phyloP scores from a whole-genome alignment of 2,888 invertebrate species.

The Rutpela maculata region DNA sequence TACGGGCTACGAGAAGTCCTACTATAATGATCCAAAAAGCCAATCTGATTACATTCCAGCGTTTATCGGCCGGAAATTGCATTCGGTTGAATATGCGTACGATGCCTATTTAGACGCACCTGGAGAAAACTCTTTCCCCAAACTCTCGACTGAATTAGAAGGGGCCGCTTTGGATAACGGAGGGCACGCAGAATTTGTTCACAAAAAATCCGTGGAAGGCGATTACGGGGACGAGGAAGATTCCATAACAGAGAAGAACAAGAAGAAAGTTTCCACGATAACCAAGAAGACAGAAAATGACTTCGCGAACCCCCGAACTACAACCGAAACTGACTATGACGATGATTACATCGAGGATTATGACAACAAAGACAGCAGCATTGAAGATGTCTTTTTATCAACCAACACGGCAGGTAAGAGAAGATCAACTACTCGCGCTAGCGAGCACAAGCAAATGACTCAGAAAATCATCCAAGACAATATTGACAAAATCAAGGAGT shows the following conservation, averaged over 20 bases:
- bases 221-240: conserved; percentile 62
- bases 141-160: conserved; percentile 7
- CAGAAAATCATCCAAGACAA: background rate
- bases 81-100: conserved; percentile 54
- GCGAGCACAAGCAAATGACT: background rate
- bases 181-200: conserved; percentile 7
- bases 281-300: conserved; percentile 57
- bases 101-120: conserved; percentile 50
- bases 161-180: background rate
- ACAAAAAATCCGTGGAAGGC: conserved; percentile 56
- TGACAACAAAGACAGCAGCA: background rate
- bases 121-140: conserved; percentile 33
- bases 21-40: background rate
- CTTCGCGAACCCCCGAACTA: conserved; percentile 53
- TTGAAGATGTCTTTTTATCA: background rate
- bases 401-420: background rate
- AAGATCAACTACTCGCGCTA: background rate
- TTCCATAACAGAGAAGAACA: conserved; percentile 44
- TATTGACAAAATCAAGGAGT: background rate
- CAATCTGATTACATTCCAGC: conserved; percentile 46
- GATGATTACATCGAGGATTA: conserved; percentile 49
- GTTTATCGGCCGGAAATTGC: conserved; percentile 49
- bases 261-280: conserved; percentile 43
- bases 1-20: background rate
- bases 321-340: conserved; percentile 52